Conservation (phyloP, 2,888 invertebrate genomes). For the Trachelus tabidus region DNA sequence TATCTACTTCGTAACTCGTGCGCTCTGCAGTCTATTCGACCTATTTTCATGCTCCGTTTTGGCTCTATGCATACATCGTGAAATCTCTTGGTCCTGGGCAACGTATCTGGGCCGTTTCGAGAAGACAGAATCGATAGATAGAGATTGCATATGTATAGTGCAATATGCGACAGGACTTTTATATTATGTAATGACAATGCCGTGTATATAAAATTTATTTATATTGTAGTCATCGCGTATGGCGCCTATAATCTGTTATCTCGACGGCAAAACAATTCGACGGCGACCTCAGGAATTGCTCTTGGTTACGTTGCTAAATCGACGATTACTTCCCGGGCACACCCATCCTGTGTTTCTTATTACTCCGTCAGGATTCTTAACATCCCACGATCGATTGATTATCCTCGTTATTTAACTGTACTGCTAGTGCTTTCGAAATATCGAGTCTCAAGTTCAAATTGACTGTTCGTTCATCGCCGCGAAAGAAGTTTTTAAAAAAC, state of each 20-base stretch:
- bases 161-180: background rate
- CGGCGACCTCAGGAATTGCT: constrained; percentile 32
- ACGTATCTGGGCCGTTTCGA: background rate
- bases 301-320: constrained; percentile 27
- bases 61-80: background rate
- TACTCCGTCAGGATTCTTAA: constrained; percentile 27
- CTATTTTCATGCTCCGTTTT: background rate
- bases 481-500: background rate
- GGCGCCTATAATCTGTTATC: background rate
- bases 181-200: background rate
- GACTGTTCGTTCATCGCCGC: background rate
- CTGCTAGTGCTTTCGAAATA: background rate
- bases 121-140: background rate
- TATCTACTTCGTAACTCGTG: background rate
- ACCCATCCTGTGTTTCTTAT: constrained; percentile 50
- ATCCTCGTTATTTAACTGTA: constrained; percentile 39
- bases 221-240: background rate
- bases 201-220: background rate
- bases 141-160: background rate
- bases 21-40: background rate
- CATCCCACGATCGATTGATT: constrained; percentile 52
- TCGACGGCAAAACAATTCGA: constrained; percentile 35
- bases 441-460: background rate
- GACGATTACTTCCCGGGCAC: constrained; percentile 43
- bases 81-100: background rate